These are phyloP conservation scores for Drosophila lacteicornis DNA, from an alignment of 1,140 invertebrate species.

Conservation along the genomic window DNA sequence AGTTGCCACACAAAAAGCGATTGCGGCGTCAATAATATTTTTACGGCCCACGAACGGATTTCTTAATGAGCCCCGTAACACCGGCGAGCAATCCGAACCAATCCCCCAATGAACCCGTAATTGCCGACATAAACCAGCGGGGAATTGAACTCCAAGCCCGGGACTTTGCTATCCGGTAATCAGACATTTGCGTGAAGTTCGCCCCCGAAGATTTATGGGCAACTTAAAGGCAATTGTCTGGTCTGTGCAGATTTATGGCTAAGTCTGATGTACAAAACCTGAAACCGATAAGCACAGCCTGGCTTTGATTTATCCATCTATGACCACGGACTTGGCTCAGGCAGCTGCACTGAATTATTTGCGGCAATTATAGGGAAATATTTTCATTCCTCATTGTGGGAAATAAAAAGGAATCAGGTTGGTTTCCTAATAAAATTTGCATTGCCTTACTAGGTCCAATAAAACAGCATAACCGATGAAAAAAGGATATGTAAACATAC, in stretches of 20 bases:
- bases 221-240: constrained; percentile 61
- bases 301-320: constrained; percentile 60
- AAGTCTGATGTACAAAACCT: constrained; percentile 42
- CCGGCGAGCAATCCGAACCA: constrained; percentile 17
- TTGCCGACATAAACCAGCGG: constrained; percentile 33
- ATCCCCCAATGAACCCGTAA: constrained; percentile 34
- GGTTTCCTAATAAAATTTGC: not conserved
- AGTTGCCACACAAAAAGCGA: constrained; percentile 51
- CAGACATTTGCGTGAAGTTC: constrained; percentile 54
- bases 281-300: constrained; percentile 22
- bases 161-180: constrained; percentile 39
- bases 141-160: constrained; percentile 1
- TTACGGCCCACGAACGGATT: constrained; percentile 68
- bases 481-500: too few relatives aligned
- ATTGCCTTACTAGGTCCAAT: not conserved
- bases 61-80: constrained; percentile 68
- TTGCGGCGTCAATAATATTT: constrained; percentile 73
- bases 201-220: constrained; percentile 59
- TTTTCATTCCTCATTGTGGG: not conserved
- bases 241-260: constrained; percentile 55
- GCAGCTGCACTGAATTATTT: constrained; percentile 9
- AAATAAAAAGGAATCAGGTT: not conserved
- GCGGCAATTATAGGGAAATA: constrained; percentile 5
- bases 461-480: not conserved
- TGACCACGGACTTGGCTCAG: constrained; percentile 13